These are phyloP conservation scores for Sebastes minor DNA, from an alignment of 2,797 vertebrate genomes.

Conservation along the genomic window DNA sequence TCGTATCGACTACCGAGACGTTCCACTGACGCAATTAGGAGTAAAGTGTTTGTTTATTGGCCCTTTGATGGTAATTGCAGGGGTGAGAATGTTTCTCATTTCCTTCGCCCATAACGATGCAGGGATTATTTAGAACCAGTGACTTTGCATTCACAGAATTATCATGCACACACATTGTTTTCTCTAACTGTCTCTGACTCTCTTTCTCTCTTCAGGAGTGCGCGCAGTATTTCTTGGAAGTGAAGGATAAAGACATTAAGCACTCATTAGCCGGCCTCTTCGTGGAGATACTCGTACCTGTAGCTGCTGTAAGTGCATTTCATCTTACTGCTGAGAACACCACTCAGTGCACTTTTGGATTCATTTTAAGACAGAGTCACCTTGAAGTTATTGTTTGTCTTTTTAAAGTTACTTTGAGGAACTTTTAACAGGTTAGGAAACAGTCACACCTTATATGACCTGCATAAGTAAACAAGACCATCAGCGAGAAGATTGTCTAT, in stretches of 20 bases:
- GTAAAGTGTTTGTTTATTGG: conserved; percentile 30
- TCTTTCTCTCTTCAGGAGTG: conserved; percentile 87
- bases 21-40: conserved; percentile 21
- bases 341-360: background rate
- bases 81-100: conserved; percentile 27
- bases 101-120: background rate
- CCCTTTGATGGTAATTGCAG: conserved; percentile 18
- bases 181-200: conserved; percentile 15
- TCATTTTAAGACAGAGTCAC: background rate
- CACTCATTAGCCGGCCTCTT: conserved; percentile 98
- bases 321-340: background rate
- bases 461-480: no score
- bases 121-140: background rate
- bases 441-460: no score
- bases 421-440: no score
- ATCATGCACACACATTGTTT: background rate
- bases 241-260: conserved; percentile 99
- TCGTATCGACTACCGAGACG: background rate
- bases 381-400: background rate
- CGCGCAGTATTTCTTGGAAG: conserved; percentile 98
- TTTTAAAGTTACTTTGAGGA: background rate
- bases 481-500: no score
- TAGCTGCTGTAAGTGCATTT: conserved; percentile 93
- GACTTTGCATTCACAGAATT: background rate
- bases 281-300: conserved; percentile 98